Evolutionary conservation across 2,888 invertebrate genomes (phyloP), one percentile per base, ranked within the genome.

Genomic region (Orchesellides sinensis): DNA sequence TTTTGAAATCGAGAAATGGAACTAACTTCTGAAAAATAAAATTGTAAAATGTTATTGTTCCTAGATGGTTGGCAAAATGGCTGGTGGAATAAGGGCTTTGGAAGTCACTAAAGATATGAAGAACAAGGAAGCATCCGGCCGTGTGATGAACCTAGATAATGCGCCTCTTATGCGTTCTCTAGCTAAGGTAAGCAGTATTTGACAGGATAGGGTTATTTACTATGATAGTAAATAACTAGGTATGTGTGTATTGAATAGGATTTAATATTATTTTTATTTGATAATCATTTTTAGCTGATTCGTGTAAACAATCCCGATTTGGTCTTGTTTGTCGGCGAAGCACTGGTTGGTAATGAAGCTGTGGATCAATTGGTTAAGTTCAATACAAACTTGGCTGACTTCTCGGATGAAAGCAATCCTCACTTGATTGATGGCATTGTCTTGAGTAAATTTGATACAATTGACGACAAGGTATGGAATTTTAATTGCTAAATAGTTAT

Each of bases 341-440:
- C 99, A 0, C 91, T 99, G n/a, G 99, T 99, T 0, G 99, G 99
- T 29, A 99, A 99, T 90, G 99, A 99, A 90, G 99, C 99, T 17
- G 99, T 99, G 23, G 99, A 99, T 92, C 99, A 99, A 90, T 92
- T 99, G 59, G 96, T 97, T 0, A 99, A 99, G 91, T 99, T 99
- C 91, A 99, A 99, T 92, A 96, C 97, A 90, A 97, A 99, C 0
- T 92, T 99, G 52, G 98, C 98, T 6, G 99, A 99, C 91, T 95
- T 96, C 91, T 94, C 94, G 27, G 93, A 94, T 0, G 92, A 94
- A 0, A 91, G 91, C 75, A 94, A 94, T 90, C 97, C 98, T 0
- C 97, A 97, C 89, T 93, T 97, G 56, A 98, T 99, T 88, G 99
- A 99, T 91, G 99, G 99, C 66, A 99, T 99, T 88, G 98, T 99